Evolutionary conservation across 2,888 invertebrate genomes (phyloP).

Genomic region (Lysandra bellargus): DNA sequence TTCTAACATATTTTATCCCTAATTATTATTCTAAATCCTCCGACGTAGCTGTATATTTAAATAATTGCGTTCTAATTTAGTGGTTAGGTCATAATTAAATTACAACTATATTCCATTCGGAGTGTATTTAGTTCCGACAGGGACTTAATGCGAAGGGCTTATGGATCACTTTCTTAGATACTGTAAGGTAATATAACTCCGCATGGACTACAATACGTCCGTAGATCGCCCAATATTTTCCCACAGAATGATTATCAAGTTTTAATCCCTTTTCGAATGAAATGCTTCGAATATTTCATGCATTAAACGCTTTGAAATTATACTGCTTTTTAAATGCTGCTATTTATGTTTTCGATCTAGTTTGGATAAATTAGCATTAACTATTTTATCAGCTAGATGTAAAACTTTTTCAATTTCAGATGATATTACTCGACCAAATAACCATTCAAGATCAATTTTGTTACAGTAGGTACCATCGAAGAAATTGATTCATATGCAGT

Average conservation of each 20-base stretch:
- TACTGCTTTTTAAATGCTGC: slow-evolving; percentile 11
- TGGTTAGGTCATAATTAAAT: slow-evolving; percentile 46
- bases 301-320: not conserved
- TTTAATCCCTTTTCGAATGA: slow-evolving; percentile 72
- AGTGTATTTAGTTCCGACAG: not conserved
- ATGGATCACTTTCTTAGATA: not conserved
- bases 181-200: not conserved
- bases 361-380: not conserved
- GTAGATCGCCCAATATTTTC: slow-evolving; percentile 49
- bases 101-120: slow-evolving; percentile 34
- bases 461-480: too few species aligned
- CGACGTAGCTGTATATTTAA: slow-evolving; percentile 34
- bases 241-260: slow-evolving; percentile 70
- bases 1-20: slow-evolving; percentile 18
- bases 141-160: not conserved
- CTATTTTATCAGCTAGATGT: too few species aligned
- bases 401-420: too few species aligned
- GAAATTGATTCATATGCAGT: too few species aligned
- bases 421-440: too few species aligned
- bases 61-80: slow-evolving; percentile 37
- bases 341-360: not conserved
- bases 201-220: slow-evolving; percentile 5
- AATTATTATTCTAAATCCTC: slow-evolving; percentile 26
- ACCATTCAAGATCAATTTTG: too few species aligned
- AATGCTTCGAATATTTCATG: slow-evolving; percentile 51